Evolutionary conservation across 2,113 vertebrate genomes (phyloP).

Genomic region (Salvelinus sp.): DNA sequence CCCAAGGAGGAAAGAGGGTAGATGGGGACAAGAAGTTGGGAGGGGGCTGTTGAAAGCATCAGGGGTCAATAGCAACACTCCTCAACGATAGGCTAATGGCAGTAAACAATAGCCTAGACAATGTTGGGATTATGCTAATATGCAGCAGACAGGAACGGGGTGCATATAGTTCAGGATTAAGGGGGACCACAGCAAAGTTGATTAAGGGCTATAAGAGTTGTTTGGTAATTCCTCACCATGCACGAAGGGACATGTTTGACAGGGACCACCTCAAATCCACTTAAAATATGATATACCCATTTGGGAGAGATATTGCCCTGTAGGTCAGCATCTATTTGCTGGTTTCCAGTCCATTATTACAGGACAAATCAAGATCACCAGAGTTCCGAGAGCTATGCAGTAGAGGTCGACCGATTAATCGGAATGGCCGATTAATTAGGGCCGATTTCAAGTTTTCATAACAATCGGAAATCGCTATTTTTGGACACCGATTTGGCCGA

Average conservation of each 20-base stretch:
- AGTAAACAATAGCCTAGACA: constrained; percentile 73
- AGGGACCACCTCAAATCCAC: not conserved
- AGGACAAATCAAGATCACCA: too few species aligned
- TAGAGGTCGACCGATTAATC: too few species aligned
- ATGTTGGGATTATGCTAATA: constrained; percentile 75
- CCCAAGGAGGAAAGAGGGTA: constrained; percentile 50
- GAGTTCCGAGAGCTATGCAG: too few species aligned
- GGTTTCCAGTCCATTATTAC: too few species aligned
- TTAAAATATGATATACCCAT: not conserved
- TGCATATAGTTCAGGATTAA: constrained; percentile 66
- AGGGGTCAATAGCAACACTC: constrained; percentile 70
- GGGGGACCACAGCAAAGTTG: constrained; percentile 48
- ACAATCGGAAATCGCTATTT: too few species aligned
- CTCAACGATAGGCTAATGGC: constrained; percentile 71
- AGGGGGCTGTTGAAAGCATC: constrained; percentile 59
- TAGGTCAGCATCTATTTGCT: too few species aligned
- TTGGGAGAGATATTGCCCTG: not conserved
- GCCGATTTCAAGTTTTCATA: too few species aligned
- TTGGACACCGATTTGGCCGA: too few species aligned
- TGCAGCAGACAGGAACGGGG: constrained; percentile 52
- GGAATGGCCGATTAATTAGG: too few species aligned
- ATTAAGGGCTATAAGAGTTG: constrained; percentile 60
- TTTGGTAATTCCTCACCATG: constrained; percentile 42
- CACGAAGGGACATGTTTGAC: too few species aligned
- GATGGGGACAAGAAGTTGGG: constrained; percentile 54